Evolutionary conservation across 2,888 invertebrate species (phyloP).

Genomic region (Pyralis farinalis): DNA sequence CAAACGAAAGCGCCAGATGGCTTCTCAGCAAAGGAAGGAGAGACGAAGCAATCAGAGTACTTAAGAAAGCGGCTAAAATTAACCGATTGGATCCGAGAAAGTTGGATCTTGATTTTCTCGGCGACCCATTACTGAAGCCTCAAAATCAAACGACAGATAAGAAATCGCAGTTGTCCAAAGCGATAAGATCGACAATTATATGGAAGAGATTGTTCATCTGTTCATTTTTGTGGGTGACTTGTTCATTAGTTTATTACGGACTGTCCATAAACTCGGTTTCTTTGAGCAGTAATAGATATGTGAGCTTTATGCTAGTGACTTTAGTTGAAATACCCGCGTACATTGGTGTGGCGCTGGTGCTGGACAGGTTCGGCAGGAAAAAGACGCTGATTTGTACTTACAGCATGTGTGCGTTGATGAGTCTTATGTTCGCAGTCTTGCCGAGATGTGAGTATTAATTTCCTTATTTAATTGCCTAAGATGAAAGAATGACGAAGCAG

Average conservation of each 20-base stretch:
- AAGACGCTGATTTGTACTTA: constrained; percentile 83
- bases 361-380: constrained; percentile 85
- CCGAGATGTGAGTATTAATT: constrained; percentile 72
- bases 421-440: constrained; percentile 82
- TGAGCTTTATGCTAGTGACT: constrained; percentile 86
- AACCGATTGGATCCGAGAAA: constrained; percentile 79
- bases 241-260: constrained; percentile 90
- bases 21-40: constrained; percentile 85
- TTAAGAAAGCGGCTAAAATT: constrained; percentile 83
- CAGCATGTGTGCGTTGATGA: constrained; percentile 81
- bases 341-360: constrained; percentile 82
- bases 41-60: constrained; percentile 83
- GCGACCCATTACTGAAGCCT: constrained; percentile 56
- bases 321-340: constrained; percentile 88
- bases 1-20: constrained; percentile 91
- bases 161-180: constrained; percentile 65
- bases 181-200: constrained; percentile 79
- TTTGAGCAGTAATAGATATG: constrained; percentile 86
- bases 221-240: constrained; percentile 89
- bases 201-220: constrained; percentile 83
- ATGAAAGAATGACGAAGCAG: too few relatives aligned
- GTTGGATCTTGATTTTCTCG: constrained; percentile 66
- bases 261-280: constrained; percentile 88
- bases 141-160: constrained; percentile 54
- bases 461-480: too few relatives aligned